phyloP scores from a whole-genome alignment of 2,113 vertebrate species.

The Coptodon rendalli region DNA sequence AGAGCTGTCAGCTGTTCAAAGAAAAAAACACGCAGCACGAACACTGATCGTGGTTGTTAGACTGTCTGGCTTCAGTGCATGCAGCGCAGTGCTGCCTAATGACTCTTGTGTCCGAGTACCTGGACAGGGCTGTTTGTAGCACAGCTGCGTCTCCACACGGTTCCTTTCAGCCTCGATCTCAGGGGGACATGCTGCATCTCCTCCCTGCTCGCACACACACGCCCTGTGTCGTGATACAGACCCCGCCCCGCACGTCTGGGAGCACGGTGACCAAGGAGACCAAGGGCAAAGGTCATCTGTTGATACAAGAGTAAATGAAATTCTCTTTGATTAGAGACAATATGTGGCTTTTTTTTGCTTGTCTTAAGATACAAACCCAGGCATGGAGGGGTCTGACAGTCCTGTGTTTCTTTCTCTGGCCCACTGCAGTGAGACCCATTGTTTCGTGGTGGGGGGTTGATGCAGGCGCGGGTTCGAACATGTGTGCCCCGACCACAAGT shows the following conservation, averaged over 20 bases:
- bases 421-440: conserved; percentile 70
- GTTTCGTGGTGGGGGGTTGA: conserved; percentile 69
- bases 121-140: conserved; percentile 77
- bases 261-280: conserved; percentile 79
- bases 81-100: neutral
- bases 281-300: conserved; percentile 79
- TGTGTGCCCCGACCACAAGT: conserved; percentile 74
- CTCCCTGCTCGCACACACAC: conserved; percentile 70
- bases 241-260: conserved; percentile 78
- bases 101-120: conserved; percentile 28
- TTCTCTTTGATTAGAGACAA: neutral
- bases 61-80: neutral
- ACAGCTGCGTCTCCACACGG: conserved; percentile 72
- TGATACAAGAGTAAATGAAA: neutral
- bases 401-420: conserved; percentile 62
- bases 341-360: neutral
- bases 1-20: neutral
- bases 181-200: conserved; percentile 56
- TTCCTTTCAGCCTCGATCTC: conserved; percentile 34
- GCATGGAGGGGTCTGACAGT: conserved; percentile 68
- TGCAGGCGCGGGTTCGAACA: conserved; percentile 75
- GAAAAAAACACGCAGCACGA: neutral
- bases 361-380: conserved; percentile 47
- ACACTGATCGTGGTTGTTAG: neutral
- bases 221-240: conserved; percentile 60